Evolutionary conservation across 2,797 vertebrate genomes (phyloP).

Genomic region (Craterocephalus amniculus): DNA sequence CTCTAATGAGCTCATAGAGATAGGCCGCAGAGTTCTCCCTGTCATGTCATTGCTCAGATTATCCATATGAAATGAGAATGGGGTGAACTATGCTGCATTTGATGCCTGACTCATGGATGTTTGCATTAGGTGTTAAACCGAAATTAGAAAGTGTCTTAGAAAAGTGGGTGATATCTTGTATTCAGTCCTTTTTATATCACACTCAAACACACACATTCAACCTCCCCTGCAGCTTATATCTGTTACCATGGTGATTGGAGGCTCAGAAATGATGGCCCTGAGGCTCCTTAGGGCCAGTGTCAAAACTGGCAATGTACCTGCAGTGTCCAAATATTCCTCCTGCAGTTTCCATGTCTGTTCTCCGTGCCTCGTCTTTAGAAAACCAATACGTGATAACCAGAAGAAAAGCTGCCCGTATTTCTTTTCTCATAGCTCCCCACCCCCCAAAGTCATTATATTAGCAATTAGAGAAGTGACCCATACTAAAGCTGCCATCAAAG

Average conservation of each 20-base stretch:
- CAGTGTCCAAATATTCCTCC: conserved; percentile 34
- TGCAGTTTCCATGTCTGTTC: conserved; percentile 7
- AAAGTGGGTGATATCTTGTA: conserved; percentile 21
- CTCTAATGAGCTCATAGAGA: conserved; percentile 61
- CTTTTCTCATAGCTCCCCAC: conserved; percentile 10
- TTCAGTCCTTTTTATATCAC: neutral
- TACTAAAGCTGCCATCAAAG: conserved; percentile 60
- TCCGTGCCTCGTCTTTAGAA: conserved; percentile 8
- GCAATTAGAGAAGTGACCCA: conserved; percentile 50
- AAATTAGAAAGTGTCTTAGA: conserved; percentile 21
- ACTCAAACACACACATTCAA: conserved; percentile 20
- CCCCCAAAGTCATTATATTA: conserved; percentile 12
- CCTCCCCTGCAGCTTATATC: conserved; percentile 44
- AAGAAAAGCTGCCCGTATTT: conserved; percentile 8
- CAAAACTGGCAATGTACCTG: conserved; percentile 50
- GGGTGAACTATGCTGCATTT: conserved; percentile 22
- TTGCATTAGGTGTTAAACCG: conserved; percentile 31
- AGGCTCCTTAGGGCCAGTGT: conserved; percentile 68
- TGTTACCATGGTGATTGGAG: conserved; percentile 70
- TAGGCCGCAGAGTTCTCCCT: conserved; percentile 32
- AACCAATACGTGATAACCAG: conserved; percentile 31
- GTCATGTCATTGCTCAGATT: conserved; percentile 57
- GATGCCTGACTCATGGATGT: conserved; percentile 37
- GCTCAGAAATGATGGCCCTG: conserved; percentile 52
- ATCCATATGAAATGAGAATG: conserved; percentile 41